phyloP scores from a whole-genome alignment of 2,888 invertebrate species.

The Cenopis cana region DNA sequence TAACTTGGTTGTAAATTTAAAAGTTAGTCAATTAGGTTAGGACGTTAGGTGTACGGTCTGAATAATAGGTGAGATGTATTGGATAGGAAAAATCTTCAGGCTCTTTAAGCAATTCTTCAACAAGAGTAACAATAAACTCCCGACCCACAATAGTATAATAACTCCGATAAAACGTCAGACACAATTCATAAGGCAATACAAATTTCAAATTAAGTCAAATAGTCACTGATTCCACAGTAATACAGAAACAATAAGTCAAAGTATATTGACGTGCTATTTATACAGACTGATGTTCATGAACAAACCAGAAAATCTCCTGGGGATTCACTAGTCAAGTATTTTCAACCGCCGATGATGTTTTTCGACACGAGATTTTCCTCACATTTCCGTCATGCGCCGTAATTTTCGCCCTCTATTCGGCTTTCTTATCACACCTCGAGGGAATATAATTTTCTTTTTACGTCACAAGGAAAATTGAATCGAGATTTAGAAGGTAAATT shows the following conservation, averaged over 20 bases:
- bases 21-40: too few relatives aligned
- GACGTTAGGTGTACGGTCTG: too few relatives aligned
- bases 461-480: conserved; percentile 53
- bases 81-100: too few relatives aligned
- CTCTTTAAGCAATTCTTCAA: too few relatives aligned
- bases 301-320: conserved; percentile 35
- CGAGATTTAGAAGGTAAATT: conserved; percentile 47
- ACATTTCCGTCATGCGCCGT: conserved; percentile 52
- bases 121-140: too few relatives aligned
- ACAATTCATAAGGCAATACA: background rate
- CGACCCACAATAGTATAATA: too few relatives aligned
- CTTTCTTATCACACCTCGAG: conserved; percentile 51
- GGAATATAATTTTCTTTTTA: conserved; percentile 55
- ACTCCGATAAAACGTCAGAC: too few relatives aligned
- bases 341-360: conserved; percentile 44
- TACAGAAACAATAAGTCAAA: conserved; percentile 21
- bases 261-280: conserved; percentile 1
- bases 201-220: too few relatives aligned
- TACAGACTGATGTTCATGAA: conserved; percentile 21
- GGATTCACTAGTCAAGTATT: conserved; percentile 32
- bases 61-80: too few relatives aligned
- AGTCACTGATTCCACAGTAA: conserved; percentile 13
- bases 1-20: too few relatives aligned
- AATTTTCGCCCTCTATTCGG: conserved; percentile 52
- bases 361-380: conserved; percentile 48